Base-by-base conservation (phyloP, 2,888 invertebrate genomes). In the Leucophenga maculata region DNA sequence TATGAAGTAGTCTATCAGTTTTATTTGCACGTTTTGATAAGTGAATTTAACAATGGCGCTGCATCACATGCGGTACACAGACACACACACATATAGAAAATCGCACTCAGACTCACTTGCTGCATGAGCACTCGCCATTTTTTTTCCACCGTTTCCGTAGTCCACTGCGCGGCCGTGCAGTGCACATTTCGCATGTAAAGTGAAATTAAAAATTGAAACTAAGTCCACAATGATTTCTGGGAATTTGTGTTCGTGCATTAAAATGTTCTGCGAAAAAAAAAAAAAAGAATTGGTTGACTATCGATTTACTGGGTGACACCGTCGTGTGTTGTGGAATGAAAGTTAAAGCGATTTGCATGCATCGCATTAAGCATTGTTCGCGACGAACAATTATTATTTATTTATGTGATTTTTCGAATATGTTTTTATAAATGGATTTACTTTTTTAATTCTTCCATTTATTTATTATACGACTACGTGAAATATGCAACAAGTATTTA, bases 1-100 rank as follows among this genome's bases (percentile, higher is more conserved):
- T 50, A 50, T 8, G 6, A 8, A 50, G 50, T 39, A 39, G 39
- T 39, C 39, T 39, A 39, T 11, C 39, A 39, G 11, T 39, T 39
- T 80, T 79, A 79, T 81, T 81, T 79, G 82, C 79, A 79, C 79
- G 82, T 82, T 80, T 82, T 82, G 79, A 80, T 82, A 80, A 80
- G 80, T 82, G 82, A 79, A 82, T 77, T 78, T 80, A 74, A 72
- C 77, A 77, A 72, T 72, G 76, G 75, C 73, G n/a, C n/a, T n/a
- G n/a, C n/a, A n/a, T n/a, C 26, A 26, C 26, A 26, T 4, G 4
- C 26, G n/a, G n/a, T n/a, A 26, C 26, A 26, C 26, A 26, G 3
- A 26, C 68, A 71, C 65, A 13, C 60, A 50, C 39, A 11, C 8
- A 39, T 67, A 52, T 26, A 44, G 60, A 52, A 67, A 68, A 69